Evolutionary conservation across 2,888 invertebrate species (phyloP).

Genomic region (Acanthoscelides obtectus): DNA sequence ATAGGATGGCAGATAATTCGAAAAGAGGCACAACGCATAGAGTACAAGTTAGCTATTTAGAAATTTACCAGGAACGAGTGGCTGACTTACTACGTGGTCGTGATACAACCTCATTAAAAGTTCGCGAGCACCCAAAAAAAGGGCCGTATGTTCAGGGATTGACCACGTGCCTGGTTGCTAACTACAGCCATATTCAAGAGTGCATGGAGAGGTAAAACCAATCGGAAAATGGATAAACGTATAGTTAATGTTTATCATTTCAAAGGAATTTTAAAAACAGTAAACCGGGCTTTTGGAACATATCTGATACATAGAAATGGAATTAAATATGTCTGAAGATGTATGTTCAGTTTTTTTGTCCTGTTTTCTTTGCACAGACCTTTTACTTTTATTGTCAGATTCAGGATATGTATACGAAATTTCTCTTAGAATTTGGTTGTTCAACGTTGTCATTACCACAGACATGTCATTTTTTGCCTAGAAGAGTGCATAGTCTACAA

Average conservation of each 20-base stretch:
- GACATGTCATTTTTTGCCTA: too few relatives aligned
- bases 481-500: too few relatives aligned
- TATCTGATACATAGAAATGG: too few relatives aligned
- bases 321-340: too few relatives aligned
- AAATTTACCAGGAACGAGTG: conserved; percentile 64
- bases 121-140: conserved; percentile 70
- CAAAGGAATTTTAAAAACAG: too few relatives aligned
- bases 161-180: conserved; percentile 79
- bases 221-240: too few relatives aligned
- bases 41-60: conserved; percentile 71
- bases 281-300: too few relatives aligned
- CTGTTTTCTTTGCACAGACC: not conserved
- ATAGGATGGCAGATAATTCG: conserved; percentile 74
- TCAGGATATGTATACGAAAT: too few relatives aligned
- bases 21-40: conserved; percentile 79
- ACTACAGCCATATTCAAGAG: conserved; percentile 82
- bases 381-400: not conserved
- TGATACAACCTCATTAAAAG: conserved; percentile 50
- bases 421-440: too few relatives aligned
- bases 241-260: too few relatives aligned
- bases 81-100: conserved; percentile 61
- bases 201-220: conserved; percentile 41
- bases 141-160: conserved; percentile 83
- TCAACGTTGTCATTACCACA: too few relatives aligned
- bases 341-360: too few relatives aligned